A percentile compares a stretch with the other conserved stretches of the same genome.
Conservation (phyloP, 2,113 vertebrate species). For the Crocuta crocuta region DNA sequence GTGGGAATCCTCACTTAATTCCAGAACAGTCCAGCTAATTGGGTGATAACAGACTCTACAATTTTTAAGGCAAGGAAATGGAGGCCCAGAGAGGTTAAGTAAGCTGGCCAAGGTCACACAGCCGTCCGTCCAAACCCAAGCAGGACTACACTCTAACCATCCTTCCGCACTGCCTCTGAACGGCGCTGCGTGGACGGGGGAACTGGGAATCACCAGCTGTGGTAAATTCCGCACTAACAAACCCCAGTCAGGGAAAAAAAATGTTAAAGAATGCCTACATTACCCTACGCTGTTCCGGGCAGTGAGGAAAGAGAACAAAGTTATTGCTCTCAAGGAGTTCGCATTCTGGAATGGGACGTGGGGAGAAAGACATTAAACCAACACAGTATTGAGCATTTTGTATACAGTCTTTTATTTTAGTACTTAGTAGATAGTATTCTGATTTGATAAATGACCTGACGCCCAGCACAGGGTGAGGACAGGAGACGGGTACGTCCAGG, state of each 20-base stretch:
- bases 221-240: not conserved
- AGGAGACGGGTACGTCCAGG: rapidly evolving
- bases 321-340: not conserved
- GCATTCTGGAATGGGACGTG: rapidly evolving
- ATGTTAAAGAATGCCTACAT: not conserved
- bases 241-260: rapidly evolving
- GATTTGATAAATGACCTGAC: rapidly evolving
- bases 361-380: rapidly evolving
- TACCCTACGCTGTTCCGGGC: no score
- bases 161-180: no score
- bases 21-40: not conserved
- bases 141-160: rapidly evolving
- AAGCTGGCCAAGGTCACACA: not conserved
- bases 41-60: rapidly evolving
- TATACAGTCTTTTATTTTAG: not conserved
- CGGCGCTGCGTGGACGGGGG: rapidly evolving
- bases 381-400: rapidly evolving
- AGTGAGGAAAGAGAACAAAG: not conserved
- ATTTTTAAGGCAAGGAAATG: not conserved
- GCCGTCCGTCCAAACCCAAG: not conserved
- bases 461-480: rapidly evolving
- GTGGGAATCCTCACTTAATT: rapidly evolving
- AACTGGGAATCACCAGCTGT: not conserved
- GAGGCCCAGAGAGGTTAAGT: not conserved
- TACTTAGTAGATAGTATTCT: not conserved